Evolutionary conservation across 2,888 invertebrate species (phyloP), one percentile per base, ranked within the genome.

Genomic region (Lissocephala sabroskyi): DNA sequence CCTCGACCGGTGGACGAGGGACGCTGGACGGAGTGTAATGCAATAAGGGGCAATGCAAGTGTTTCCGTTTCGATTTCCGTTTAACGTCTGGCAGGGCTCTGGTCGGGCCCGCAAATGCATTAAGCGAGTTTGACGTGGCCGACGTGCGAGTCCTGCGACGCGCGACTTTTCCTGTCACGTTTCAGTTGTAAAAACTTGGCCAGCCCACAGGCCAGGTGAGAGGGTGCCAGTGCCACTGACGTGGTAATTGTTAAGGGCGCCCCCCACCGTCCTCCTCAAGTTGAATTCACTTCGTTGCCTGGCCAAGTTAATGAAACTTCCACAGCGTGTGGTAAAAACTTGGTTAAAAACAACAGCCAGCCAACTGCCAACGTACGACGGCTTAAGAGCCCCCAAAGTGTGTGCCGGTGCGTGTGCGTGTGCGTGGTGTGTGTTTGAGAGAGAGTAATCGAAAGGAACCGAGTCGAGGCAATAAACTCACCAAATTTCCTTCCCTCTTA

Each of bases 21-120:
- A 55, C 52, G 52, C n/a, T n/a, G 56, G 66, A 74, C 71, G 62
- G 68, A 77, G 61, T 61, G 61, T 57, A 59, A 60, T 54, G 55
- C 62, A 56, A 62, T 66, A 64, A 66, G 47, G 53, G 45, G 51
- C 62, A 36, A 50, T 67, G 73, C 73, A 71, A 75, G 63, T 71
- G 68, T 59, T 74, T 74, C 68, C 71, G 68, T 62, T 67, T 65
- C 68, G 70, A 73, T 74, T 71, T 74, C 66, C 67, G 66, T 52
- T 53, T 23, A 52, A 54, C 59, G 61, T 56, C 37, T 7, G 61
- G 52, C 52, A 52, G 59, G 61, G 52, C 36, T 17, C n/a, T 19
- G 10, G 3, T 23, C 7, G 11, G 10, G 32, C 32, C 3, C 23
- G 49, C 60, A 67, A 67, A 65, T 73, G 76, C 73, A 71, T 73